Conservation (phyloP, 2,113 vertebrate species). For the Notothenia coriiceps region DNA sequence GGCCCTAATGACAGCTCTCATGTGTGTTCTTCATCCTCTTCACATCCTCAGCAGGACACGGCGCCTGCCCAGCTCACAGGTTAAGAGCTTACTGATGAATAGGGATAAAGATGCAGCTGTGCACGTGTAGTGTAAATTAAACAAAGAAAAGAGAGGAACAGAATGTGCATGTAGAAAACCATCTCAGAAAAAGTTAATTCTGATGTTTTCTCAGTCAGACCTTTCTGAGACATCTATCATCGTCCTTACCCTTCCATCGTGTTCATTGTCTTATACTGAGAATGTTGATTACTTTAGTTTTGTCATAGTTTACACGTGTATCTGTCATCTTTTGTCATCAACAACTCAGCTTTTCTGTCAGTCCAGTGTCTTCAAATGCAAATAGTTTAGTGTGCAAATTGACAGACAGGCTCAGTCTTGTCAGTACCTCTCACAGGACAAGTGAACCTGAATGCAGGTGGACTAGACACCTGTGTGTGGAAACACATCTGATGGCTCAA, state of each 20-base stretch:
- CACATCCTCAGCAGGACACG: neutral
- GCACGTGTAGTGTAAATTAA: slow-evolving; percentile 15
- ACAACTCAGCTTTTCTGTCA: slow-evolving; percentile 7
- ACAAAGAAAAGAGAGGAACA: neutral
- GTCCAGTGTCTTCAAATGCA: neutral
- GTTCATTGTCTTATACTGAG: neutral
- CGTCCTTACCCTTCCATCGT: neutral
- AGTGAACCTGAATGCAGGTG: slow-evolving; percentile 22
- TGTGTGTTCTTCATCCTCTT: neutral
- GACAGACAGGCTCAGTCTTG: slow-evolving; percentile 50
- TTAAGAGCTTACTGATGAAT: slow-evolving; percentile 24
- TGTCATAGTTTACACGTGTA: neutral
- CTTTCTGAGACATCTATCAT: slow-evolving; percentile 4
- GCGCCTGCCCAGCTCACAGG: slow-evolving; percentile 36
- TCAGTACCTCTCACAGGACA: slow-evolving; percentile 34
- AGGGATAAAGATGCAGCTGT: neutral
- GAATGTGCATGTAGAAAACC: neutral
- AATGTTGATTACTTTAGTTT: slow-evolving; percentile 2
- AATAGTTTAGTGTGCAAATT: slow-evolving; percentile 35
- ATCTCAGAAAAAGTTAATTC: neutral
- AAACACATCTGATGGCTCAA: slow-evolving; percentile 13
- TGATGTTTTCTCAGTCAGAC: neutral
- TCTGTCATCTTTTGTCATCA: slow-evolving; percentile 14
- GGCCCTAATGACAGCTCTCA: neutral
- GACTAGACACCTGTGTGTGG: slow-evolving; percentile 69